Conservation (phyloP, 2,113 vertebrate genomes). For the Pipra filicauda region DNA sequence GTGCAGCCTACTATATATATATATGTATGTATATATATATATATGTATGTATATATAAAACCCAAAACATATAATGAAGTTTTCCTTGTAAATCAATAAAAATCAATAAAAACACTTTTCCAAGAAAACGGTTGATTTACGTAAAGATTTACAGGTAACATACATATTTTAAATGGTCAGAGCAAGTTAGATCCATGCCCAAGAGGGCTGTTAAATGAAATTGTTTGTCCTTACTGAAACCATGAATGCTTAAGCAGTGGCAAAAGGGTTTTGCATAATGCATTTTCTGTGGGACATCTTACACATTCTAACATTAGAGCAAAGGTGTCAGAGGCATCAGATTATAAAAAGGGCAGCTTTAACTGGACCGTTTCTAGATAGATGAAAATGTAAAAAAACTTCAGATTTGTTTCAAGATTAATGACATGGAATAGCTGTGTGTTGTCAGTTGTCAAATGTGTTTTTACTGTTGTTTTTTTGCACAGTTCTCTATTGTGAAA, state of each 20-base stretch:
- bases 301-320: not conserved
- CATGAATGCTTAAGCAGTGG: not conserved
- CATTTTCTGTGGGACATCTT: not conserved
- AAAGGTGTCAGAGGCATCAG: not conserved
- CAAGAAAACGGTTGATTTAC: not conserved
- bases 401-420: not conserved
- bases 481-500: not conserved
- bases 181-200: not conserved
- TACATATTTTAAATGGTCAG: not conserved
- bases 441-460: not conserved
- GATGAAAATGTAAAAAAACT: not conserved
- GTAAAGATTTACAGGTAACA: not conserved
- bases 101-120: not conserved
- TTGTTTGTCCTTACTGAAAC: not conserved
- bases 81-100: not conserved
- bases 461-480: not conserved
- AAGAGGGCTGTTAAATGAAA: not conserved
- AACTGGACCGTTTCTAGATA: not conserved
- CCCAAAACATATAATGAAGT: not conserved
- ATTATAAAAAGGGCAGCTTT: not conserved
- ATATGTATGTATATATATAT: fast-evolving
- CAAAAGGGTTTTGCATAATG: not conserved
- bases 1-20: not conserved
- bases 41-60: too few relatives aligned
- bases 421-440: fast-evolving